phyloP scores from a whole-genome alignment of 1,140 invertebrate genomes.

The Solenopsis fugax region DNA sequence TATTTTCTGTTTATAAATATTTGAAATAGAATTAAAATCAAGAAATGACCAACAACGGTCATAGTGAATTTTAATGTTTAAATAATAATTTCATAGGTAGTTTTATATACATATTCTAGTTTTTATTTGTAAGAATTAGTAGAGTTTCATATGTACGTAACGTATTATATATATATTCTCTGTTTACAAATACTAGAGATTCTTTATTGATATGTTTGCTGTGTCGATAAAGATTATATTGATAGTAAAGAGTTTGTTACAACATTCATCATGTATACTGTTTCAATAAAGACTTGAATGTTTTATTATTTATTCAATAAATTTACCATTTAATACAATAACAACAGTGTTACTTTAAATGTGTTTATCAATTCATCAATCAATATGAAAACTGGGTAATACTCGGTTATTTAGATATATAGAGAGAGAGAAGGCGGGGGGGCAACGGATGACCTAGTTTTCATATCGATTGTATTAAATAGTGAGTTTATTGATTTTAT shows the following conservation, averaged over 20 bases:
- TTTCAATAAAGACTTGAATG: constrained; percentile 11
- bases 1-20: too few relatives aligned
- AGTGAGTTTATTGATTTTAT: too few relatives aligned
- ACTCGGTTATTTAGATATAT: too few relatives aligned
- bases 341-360: not conserved
- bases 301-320: constrained; percentile 7
- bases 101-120: too few relatives aligned
- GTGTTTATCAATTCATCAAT: not conserved
- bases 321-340: not conserved
- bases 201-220: not conserved
- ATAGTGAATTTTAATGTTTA: too few relatives aligned
- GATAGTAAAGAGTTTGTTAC: constrained; percentile 3
- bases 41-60: too few relatives aligned
- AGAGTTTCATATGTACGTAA: not conserved
- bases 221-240: not conserved
- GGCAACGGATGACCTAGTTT: too few relatives aligned
- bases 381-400: not conserved
- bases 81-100: too few relatives aligned
- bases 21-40: too few relatives aligned
- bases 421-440: too few relatives aligned
- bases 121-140: too few relatives aligned
- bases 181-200: not conserved
- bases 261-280: not conserved
- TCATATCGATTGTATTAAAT: too few relatives aligned
- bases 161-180: not conserved